These are phyloP conservation scores for Probaryconus sp. DNA, from an alignment of 1,140 invertebrate genomes.

Conservation along the genomic window DNA sequence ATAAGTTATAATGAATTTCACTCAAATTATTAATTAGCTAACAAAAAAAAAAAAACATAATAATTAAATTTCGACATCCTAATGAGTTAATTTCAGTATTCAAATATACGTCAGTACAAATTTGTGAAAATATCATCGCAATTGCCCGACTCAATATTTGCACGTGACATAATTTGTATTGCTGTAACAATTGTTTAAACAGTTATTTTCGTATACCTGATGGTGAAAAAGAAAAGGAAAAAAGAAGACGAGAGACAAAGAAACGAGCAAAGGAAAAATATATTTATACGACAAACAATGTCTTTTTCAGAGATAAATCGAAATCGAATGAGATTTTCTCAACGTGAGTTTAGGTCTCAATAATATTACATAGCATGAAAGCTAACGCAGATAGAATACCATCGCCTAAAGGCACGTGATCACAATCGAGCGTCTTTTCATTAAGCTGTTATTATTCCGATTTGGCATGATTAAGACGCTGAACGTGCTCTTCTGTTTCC, in stretches of 20 bases:
- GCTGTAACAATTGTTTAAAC: too few species aligned
- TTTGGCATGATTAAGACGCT: slow-evolving; percentile 51
- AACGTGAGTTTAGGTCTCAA: slow-evolving; percentile 22
- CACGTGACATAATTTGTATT: too few species aligned
- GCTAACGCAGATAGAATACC: slow-evolving; percentile 36
- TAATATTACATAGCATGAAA: slow-evolving; percentile 31
- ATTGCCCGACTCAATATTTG: too few species aligned
- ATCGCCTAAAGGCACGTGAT: slow-evolving; percentile 33
- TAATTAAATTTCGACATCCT: too few species aligned
- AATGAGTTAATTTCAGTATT: too few species aligned
- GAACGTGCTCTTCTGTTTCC: slow-evolving; percentile 45
- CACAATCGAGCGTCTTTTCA: slow-evolving; percentile 50
- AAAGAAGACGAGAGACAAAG: too few species aligned
- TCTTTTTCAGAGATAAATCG: slow-evolving; percentile 28
- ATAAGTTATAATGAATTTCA: too few species aligned
- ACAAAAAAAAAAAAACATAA: too few species aligned
- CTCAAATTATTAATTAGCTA: too few species aligned
- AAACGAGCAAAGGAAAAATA: slow-evolving; percentile 9
- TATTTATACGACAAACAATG: slow-evolving; percentile 23
- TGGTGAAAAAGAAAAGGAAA: slow-evolving; percentile 1
- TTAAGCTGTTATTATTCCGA: slow-evolving; percentile 57
- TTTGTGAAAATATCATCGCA: too few species aligned
- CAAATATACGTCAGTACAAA: too few species aligned
- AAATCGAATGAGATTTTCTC: slow-evolving; percentile 24
- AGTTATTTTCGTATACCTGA: too few species aligned